Base-by-base conservation (phyloP, 2,888 invertebrate genomes). In the Agonopterix heracliana region DNA sequence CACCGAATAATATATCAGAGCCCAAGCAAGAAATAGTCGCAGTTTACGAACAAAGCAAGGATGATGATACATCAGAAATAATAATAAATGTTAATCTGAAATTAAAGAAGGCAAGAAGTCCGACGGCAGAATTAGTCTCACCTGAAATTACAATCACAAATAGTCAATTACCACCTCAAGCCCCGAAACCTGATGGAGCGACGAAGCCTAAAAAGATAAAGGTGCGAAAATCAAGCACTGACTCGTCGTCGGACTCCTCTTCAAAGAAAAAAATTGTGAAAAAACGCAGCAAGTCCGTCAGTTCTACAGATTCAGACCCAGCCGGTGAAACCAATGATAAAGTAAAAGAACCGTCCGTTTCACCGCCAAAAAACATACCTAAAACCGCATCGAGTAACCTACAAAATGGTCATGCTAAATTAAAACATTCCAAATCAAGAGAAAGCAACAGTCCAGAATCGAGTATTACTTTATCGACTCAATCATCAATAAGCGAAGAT, bases 391-490 rank as follows among this genome's bases (percentile, higher is more conserved):
- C 81, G 45, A 70, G 54, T 53, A 68, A 55, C 54, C 54, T 79
- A 51, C 64, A 66, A 52, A 85, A 81, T 53, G 76, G 78, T 36
- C 52, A 63, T 34, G 54, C 68, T 45, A 84, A 80, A 66, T 64
- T 71, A 49, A 81, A 74, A 74, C 74, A 79, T 75, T 77, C 78
- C 64, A 86, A 81, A 60, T 80, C 81, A 12, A 65, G 82, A 50
- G 85, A 85, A 70, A 81, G 83, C 62, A 80, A 83, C 56, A 81
- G 84, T 51, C 81, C 88, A 53, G 81, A 89, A 67, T 76, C 90
- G 52, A 87, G 87, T 71, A 63, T 78, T n/a, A 85, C 90, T 47
- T 88, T 89, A 71, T 87, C 85, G 41, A 91, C 85, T 52, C 89
- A 79, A 60, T 86, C 83, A 49, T 90, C 89, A 36, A 71, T 89